Conservation (phyloP, 2,797 vertebrate species). For the Tympanoctomys barrerae region DNA sequence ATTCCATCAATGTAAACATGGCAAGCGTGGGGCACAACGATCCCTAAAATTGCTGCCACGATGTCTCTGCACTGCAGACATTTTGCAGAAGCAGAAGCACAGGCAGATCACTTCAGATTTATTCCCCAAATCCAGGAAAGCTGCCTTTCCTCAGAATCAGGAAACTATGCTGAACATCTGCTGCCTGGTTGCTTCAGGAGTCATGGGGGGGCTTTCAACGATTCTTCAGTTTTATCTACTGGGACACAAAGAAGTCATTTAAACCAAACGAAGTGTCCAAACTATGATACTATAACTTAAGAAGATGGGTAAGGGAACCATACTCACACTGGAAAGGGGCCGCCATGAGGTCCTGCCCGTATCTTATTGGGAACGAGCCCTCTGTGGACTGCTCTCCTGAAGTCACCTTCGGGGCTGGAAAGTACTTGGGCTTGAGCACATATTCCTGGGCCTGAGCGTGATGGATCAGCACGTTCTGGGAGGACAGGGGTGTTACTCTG, state of each 20-base stretch:
- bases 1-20: slow-evolving; percentile 67
- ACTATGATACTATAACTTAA: background rate
- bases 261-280: slow-evolving; percentile 32
- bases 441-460: slow-evolving; percentile 94
- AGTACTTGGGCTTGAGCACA: slow-evolving; percentile 95
- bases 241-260: slow-evolving; percentile 51
- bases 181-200: slow-evolving; percentile 67
- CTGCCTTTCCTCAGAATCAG: slow-evolving; percentile 72
- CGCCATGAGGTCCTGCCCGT: slow-evolving; percentile 88
- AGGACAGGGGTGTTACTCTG: slow-evolving; percentile 92
- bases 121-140: slow-evolving; percentile 64
- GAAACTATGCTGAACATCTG: slow-evolving; percentile 38
- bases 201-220: background rate
- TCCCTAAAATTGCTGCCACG: slow-evolving; percentile 60
- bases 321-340: slow-evolving; percentile 93
- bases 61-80: slow-evolving; percentile 70
- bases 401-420: slow-evolving; percentile 90
- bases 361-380: slow-evolving; percentile 92
- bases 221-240: slow-evolving; percentile 63
- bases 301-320: background rate
- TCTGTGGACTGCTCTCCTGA: slow-evolving; percentile 92
- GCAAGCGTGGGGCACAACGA: background rate
- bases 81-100: slow-evolving; percentile 76
- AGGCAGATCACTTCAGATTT: slow-evolving; percentile 6
- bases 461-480: slow-evolving; percentile 91